Base-by-base conservation (phyloP, 2,113 vertebrate species). In the Rhagologus leucostigma region DNA sequence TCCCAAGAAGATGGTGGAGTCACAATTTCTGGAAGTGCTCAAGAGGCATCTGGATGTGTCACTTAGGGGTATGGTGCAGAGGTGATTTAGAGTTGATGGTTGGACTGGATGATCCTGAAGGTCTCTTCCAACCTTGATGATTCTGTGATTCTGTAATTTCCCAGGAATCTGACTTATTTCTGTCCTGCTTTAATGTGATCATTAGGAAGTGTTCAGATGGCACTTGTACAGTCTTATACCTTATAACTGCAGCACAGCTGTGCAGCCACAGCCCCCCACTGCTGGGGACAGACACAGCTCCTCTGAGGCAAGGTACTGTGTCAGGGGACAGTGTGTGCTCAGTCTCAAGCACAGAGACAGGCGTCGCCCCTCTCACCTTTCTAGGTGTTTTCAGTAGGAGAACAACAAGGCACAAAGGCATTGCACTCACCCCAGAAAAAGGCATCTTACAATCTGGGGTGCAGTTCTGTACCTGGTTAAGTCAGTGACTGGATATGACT, bases 311-410 rank as follows among this genome's bases (percentile, higher is more conserved):
- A 52, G 41, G 33, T 41, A 0, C 47, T 62, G 16, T 29, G n/a
- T n/a, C 32, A 52, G 71, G 70, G 75, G 13, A 30, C 29, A 59
- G 35, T 11, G 22, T 24, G 15, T 46, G n/a, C 53, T 76, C 73
- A n/a, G 0, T 24, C 64, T 87, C 55, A 47, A 52, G n/a, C 32
- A 20, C 41, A 73, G 53, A 60, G 53, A 44, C 41, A 71, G 46
- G 13, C 1, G 0, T 64, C 0, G 0, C 16, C 21, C 13, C 41
- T 53, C 3, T 11, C 32, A 32, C 60, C 55, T 89, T 80, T 56
- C 32, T 53, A 32, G 19, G 19, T 30, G 17, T 59, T 89, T 68
- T 23, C 46, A 80, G 22, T 76, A 20, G 29, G 16, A 50, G 26
- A 90, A 11, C 20, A 70, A 16, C 29, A 44, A 68, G 37, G 47